Evolutionary conservation across 1,140 invertebrate genomes (phyloP), one percentile per base, ranked within the genome.

Genomic region (Calephelis virginiensis): DNA sequence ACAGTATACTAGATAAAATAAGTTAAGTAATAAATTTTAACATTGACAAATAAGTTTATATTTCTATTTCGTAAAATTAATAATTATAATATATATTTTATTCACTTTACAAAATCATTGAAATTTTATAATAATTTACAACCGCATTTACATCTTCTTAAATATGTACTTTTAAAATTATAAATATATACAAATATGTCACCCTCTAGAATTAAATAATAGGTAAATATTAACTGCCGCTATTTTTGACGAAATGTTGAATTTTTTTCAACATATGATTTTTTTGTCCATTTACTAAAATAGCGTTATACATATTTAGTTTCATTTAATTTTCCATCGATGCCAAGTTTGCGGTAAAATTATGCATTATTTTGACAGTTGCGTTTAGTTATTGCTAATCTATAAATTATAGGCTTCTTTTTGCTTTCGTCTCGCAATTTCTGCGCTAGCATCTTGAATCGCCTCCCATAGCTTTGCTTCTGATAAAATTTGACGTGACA

Each of bases 381-480:
- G 61, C 43, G 14, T 63, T 47, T 46, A 37, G 28, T 28, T 48
- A 63, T 17, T 45, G 45, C 37, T 49, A 56, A 46, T 59, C 53
- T 65, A 64, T 11, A 56, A 14, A 65, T 66, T 70, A 56, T 66
- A 76, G 11, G 59, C 65, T 43, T 89, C 83, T 63, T 92, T 89
- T 67, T 93, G 92, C 64, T 91, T 93, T 62, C 93, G 89, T 66
- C 93, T 85, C n/a, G 92, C 89, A 37, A 95, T 91, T 80, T 95
- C 94, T 13, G 93, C 92, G 75, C 94, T 93, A 5, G 95, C 94
- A 77, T 95, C 95, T 75, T 96, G 95, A 49, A 96, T 94, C 3
- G 95, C 95, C 76, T 96, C 95, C 92, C 94, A 95, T 8, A 95
- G 91, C 80, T 95, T 95, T 0, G 95, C 95, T 85, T 96, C 95